Evolutionary conservation across 2,797 vertebrate genomes (phyloP).

Genomic region (Amazona finschi): DNA sequence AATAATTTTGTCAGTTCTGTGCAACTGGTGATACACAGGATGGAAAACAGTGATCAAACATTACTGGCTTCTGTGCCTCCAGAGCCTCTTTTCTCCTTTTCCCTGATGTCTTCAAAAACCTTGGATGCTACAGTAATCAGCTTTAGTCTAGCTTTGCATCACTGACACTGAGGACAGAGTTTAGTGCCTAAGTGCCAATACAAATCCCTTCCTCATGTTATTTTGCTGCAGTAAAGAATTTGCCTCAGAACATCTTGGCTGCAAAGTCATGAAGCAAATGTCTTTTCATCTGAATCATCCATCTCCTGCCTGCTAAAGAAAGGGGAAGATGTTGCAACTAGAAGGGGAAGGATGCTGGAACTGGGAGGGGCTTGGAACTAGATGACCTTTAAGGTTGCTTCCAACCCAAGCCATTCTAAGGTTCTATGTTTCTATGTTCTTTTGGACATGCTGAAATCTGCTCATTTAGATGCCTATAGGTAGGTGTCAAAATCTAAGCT

Average conservation of each 20-base stretch:
- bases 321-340: not conserved
- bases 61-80: not conserved
- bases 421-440: not conserved
- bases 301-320: not conserved
- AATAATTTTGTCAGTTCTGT: not conserved
- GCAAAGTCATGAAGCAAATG: not conserved
- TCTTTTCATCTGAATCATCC: not conserved
- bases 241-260: not conserved
- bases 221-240: not conserved
- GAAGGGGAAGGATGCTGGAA: not conserved
- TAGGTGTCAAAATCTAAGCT: not conserved
- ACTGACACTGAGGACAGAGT: accelerated
- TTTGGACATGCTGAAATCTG: not conserved
- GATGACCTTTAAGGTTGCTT: not conserved
- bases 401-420: not conserved
- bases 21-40: not conserved
- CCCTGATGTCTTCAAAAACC: not conserved
- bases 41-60: not conserved
- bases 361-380: not conserved
- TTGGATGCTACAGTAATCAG: not conserved
- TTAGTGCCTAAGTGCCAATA: not conserved
- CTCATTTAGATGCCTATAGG: not conserved
- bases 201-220: not conserved
- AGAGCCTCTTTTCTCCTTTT: not conserved
- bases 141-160: not conserved